A percentile compares a stretch with the other conserved stretches of the same genome.
These are phyloP conservation scores for Hiodon alosoides DNA, from an alignment of 2,113 vertebrate genomes.

Conservation along the genomic window DNA sequence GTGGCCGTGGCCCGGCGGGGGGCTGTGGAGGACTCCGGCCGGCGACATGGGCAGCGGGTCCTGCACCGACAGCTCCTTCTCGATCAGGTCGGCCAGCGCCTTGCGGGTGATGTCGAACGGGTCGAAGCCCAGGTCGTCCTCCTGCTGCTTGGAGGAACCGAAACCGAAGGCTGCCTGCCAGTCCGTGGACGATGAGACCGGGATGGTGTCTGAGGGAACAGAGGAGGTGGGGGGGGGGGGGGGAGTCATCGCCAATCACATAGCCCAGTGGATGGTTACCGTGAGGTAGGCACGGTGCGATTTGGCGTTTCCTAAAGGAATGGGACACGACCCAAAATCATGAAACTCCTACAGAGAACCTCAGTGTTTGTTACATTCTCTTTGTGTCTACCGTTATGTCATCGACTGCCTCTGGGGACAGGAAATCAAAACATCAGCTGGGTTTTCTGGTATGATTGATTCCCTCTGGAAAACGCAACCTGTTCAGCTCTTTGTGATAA, in stretches of 20 bases:
- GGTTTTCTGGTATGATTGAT: too few relatives aligned
- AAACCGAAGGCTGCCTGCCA: constrained; percentile 93
- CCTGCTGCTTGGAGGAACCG: constrained; percentile 86
- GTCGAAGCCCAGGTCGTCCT: constrained; percentile 88
- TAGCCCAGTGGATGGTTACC: not conserved
- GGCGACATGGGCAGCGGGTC: constrained; percentile 71
- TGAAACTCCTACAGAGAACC: too few relatives aligned
- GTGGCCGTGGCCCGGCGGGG: constrained; percentile 51
- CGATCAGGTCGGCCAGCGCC: constrained; percentile 89
- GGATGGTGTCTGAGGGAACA: constrained; percentile 75
- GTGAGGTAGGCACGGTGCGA: too few relatives aligned
- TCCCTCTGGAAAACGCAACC: too few relatives aligned
- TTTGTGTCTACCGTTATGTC: too few relatives aligned
- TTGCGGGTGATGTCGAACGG: constrained; percentile 87
- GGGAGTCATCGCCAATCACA: not conserved
- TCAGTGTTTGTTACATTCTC: too few relatives aligned
- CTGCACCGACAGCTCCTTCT: constrained; percentile 85
- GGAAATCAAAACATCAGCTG: too few relatives aligned
- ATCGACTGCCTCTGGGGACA: too few relatives aligned
- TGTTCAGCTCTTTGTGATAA: too few relatives aligned
- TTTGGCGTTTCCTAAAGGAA: too few relatives aligned
- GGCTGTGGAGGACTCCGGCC: constrained; percentile 62
- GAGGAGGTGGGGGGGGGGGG: not conserved
- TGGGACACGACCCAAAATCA: too few relatives aligned
- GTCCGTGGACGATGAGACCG: constrained; percentile 88